Evolutionary conservation across 1,140 invertebrate species (phyloP), one percentile per base, ranked within the genome.

Genomic region (Campoletis sonorensis): DNA sequence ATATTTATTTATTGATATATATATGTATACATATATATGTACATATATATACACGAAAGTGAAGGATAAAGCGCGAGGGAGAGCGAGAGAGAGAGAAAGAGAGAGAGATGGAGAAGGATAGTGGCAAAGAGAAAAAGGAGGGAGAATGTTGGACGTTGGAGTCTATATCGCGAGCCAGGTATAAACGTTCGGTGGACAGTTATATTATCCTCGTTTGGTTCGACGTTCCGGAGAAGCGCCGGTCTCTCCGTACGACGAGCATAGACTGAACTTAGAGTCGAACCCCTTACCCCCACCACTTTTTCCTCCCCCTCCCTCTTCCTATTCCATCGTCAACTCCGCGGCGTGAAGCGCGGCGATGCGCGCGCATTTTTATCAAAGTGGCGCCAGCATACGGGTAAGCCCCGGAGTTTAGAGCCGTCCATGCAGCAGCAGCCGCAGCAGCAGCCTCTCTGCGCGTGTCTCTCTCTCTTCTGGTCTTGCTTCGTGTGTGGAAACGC

Each of bases 181-280:
- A 26, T 54, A 54, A 30, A 54, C n/a, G 37, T 58, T 30, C 23
- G 40, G 18, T 75, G 72, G 37, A n/a, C 72, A 30, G 23, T 49
- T 49, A 21, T 51, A 75, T 54, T 54, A 30, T 30, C 30, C 16
- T 71, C 27, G 68, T 37, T 45, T 27, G n/a, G 40, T 45, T 26
- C 26, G 49, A 70, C 27, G 67, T 33, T 70, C 75, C 27, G 54
- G 75, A 77, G 75, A 77, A 77, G 81, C 84, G 82, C 61, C 82
- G 77, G 81, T 77, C 77, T 68, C 85, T 85, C 81, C 84, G 86
- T 80, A 86, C 84, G 84, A 86, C 84, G 84, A 85, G 85, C 84
- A 80, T 84, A 86, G 84, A 88, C 88, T 87, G 85, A 85, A 88
- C 86, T 88, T 70, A 33, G 33, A 16, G 27, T 18, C 27, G 27